Conservation (phyloP, 2,113 vertebrate genomes). For the Rafetus swinhoei region DNA sequence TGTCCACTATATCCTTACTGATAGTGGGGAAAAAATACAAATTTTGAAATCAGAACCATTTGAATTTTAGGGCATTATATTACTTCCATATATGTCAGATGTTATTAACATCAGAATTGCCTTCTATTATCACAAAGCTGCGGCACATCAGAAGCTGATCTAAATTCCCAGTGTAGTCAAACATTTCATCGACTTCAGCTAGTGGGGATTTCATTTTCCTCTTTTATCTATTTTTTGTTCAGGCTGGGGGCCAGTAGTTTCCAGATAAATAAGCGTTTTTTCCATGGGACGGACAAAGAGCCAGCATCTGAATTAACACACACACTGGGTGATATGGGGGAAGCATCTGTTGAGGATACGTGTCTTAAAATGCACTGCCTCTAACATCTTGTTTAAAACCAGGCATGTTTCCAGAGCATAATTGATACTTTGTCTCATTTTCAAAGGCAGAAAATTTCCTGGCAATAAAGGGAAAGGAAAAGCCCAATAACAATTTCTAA, state of each 20-base stretch:
- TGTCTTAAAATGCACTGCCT: neutral
- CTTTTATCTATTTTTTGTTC: neutral
- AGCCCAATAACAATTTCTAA: neutral
- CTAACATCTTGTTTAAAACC: neutral
- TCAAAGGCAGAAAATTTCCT: constrained; percentile 1
- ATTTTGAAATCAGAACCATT: neutral
- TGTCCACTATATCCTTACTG: neutral
- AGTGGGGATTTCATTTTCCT: neutral
- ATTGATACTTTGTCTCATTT: neutral
- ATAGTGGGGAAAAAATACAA: neutral
- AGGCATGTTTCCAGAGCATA: neutral
- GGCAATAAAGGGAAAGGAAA: neutral
- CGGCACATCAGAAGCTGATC: neutral
- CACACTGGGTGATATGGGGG: neutral
- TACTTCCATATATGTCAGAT: too few species aligned
- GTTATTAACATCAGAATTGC: too few species aligned
- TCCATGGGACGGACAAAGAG: neutral
- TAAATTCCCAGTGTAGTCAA: neutral
- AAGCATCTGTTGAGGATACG: neutral
- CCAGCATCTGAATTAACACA: neutral
- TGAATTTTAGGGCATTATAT: neutral
- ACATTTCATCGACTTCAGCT: neutral
- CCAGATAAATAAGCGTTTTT: neutral
- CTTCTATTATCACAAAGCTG: neutral
- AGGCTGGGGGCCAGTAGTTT: neutral